Percentiles rank a stretch among this genome's conserved stretches.
phyloP scores from a whole-genome alignment of 2,797 vertebrate species.

The Orientallactaga sibirica region DNA sequence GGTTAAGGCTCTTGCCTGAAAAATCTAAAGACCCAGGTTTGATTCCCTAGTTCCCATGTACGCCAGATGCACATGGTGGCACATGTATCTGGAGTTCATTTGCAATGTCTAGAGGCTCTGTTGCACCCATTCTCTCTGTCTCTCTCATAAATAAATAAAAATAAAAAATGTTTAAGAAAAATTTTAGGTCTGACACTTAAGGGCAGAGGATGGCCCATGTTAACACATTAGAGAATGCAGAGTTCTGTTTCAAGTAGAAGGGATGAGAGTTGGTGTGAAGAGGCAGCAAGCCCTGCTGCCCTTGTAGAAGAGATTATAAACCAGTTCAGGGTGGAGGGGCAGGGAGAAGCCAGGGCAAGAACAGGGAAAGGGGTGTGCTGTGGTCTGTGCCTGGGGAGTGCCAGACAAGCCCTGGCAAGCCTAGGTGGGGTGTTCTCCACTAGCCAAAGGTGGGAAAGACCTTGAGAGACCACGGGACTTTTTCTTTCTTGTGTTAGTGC shows the following conservation, averaged over 20 bases:
- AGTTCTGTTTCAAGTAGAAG: background rate
- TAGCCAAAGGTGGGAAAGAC: background rate
- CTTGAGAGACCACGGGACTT: background rate
- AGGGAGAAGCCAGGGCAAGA: background rate
- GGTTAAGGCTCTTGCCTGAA: too few relatives aligned
- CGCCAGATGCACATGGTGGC: too few relatives aligned
- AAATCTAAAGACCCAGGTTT: too few relatives aligned
- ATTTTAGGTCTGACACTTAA: background rate
- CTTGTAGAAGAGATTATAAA: background rate
- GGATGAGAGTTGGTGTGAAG: background rate
- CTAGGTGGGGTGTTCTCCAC: background rate
- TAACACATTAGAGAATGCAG: background rate
- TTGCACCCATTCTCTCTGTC: too few relatives aligned
- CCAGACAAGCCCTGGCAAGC: background rate
- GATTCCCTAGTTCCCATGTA: too few relatives aligned
- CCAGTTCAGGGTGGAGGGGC: too few relatives aligned
- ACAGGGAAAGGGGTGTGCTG: background rate
- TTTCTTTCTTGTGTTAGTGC: background rate
- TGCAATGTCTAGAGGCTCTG: too few relatives aligned
- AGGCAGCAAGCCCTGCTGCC: background rate
- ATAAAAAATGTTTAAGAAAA: too few relatives aligned
- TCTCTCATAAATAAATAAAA: too few relatives aligned
- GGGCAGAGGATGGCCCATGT: background rate
- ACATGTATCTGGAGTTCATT: too few relatives aligned
- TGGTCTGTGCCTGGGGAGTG: background rate